Evolutionary conservation across 2,888 invertebrate species (phyloP), one percentile per base, ranked within the genome.

Genomic region (Phyllotreta cruciferae): DNA sequence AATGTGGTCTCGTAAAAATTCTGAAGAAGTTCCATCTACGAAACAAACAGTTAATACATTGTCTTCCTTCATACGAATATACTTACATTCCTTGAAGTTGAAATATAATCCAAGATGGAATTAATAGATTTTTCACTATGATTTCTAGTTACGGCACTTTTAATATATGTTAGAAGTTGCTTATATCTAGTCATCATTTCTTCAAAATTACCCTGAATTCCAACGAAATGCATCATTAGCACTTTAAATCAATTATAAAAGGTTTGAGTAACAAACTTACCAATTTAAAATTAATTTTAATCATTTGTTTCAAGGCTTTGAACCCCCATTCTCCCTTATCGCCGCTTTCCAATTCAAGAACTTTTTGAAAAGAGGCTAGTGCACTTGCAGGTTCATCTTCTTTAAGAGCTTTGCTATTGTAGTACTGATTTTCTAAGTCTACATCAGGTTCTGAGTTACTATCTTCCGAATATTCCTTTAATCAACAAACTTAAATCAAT

Each of bases 321-420:
- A 99, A 99, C 0, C 99, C 99, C 99, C 99, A 99, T 85, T 99
- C 99, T 58, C 98, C 98, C 81, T 99, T 99, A 72, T 98, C 98
- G 0, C 94, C 96, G 42, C 93, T 94, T 83, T 99, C 99, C 66
- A 99, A 83, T 77, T 98, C 98, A 69, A 99, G 83, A 7, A 99
- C 98, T 82, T 95, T 92, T 79, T 94, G 93, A 82, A 99, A 99
- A 72, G 96, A 96, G 67, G 91, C 88, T 65, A 99, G 82, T 0
- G 99, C 98, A 7, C 90, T 90, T 74, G 90, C 88, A 0, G 98
- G 96, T 79, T 97, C 94, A 83, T 96, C 96, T 82, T 99, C 98
- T 78, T 99, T 99, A 55, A 98, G 82, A 0, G 98, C 94, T 83
- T 99, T 99, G 71, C 98, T 98, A 80, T 98, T 98, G 81, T 99